Percentiles rank a stretch among this genome's conserved stretches.
Evolutionary conservation across 1,140 invertebrate species (phyloP).

Genomic region (Trichoplusia ni): DNA sequence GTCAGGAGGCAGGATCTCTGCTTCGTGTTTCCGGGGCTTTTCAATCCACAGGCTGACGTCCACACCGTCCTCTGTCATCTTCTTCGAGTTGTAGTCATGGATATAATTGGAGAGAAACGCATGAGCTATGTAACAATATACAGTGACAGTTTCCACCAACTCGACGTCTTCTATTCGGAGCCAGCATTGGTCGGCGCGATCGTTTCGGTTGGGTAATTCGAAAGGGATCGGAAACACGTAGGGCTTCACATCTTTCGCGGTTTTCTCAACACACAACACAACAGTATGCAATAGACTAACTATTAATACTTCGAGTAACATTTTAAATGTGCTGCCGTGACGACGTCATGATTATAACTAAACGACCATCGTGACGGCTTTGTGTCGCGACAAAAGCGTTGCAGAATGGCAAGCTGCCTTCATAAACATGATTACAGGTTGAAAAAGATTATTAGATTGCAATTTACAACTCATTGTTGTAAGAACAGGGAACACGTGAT

Average conservation of each 20-base stretch:
- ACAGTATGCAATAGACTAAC: slow-evolving; percentile 38
- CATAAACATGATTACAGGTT: slow-evolving; percentile 59
- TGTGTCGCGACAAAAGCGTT: slow-evolving; percentile 54
- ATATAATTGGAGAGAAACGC: slow-evolving; percentile 60
- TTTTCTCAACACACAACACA: slow-evolving; percentile 39
- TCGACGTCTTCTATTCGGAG: slow-evolving; percentile 68
- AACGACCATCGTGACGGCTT: slow-evolving; percentile 53
- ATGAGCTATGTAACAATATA: slow-evolving; percentile 63
- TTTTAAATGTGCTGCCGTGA: slow-evolving; percentile 67
- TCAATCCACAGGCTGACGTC: slow-evolving; percentile 68
- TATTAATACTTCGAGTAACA: slow-evolving; percentile 60
- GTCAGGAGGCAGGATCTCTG: slow-evolving; percentile 37
- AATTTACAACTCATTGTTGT: slow-evolving; percentile 53
- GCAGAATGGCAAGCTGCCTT: slow-evolving; percentile 55
- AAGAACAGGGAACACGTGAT: slow-evolving; percentile 14
- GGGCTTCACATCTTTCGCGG: slow-evolving; percentile 44
- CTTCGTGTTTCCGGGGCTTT: slow-evolving; percentile 36
- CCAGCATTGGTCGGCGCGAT: slow-evolving; percentile 71
- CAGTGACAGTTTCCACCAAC: slow-evolving; percentile 56
- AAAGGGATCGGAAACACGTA: slow-evolving; percentile 66
- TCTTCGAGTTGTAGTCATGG: slow-evolving; percentile 64
- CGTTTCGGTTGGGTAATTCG: slow-evolving; percentile 68
- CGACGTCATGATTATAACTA: slow-evolving; percentile 70
- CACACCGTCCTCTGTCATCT: slow-evolving; percentile 65
- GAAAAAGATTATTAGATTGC: slow-evolving; percentile 56